phyloP scores from a whole-genome alignment of 2,113 vertebrate species.

The Colinus virginianus region DNA sequence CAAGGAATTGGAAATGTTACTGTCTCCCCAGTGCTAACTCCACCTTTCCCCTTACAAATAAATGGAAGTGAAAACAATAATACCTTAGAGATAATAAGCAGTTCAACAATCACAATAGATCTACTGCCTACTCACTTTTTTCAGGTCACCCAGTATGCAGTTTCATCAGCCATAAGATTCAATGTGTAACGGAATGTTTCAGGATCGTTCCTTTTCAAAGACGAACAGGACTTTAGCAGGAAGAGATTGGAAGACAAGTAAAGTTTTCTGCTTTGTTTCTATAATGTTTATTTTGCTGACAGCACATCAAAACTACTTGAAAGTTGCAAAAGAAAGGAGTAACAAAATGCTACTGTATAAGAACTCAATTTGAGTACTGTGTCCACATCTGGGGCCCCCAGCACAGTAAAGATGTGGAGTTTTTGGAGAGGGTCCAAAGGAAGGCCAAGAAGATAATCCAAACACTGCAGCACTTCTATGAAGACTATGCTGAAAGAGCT shows the following conservation, averaged over 20 bases:
- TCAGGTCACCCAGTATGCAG: neutral
- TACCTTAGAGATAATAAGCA: neutral
- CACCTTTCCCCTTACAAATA: neutral
- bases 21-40: neutral
- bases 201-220: conserved; percentile 14
- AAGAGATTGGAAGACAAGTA: conserved; percentile 24
- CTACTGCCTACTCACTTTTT: neutral
- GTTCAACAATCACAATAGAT: neutral
- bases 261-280: neutral
- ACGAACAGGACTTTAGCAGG: conserved; percentile 14
- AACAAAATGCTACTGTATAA: neutral
- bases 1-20: neutral
- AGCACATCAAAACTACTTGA: neutral
- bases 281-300: neutral
- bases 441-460: too few species aligned
- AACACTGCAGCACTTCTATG: too few species aligned
- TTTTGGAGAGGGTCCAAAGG: too few species aligned
- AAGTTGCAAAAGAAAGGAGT: neutral
- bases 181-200: conserved; percentile 16
- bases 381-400: too few species aligned
- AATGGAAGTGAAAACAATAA: neutral
- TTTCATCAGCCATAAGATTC: neutral
- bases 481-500: too few species aligned
- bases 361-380: neutral
- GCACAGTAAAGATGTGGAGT: too few species aligned